Percentiles rank a stretch among this genome's conserved stretches.
Evolutionary conservation across 2,113 vertebrate species (phyloP).

Genomic region (Athene cunicularia): DNA sequence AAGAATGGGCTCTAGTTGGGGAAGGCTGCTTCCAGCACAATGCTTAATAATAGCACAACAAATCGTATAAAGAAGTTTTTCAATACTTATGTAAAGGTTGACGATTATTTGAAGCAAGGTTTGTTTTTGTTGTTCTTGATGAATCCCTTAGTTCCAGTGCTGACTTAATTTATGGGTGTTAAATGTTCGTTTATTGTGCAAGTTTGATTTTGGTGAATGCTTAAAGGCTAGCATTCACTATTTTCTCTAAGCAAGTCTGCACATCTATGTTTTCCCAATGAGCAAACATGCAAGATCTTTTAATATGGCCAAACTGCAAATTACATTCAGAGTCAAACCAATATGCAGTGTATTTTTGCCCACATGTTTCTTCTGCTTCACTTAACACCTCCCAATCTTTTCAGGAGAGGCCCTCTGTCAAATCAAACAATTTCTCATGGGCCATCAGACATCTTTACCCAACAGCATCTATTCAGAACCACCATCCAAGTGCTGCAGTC

Average conservation of each 20-base stretch:
- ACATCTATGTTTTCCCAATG: rapidly evolving
- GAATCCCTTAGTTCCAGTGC: not conserved
- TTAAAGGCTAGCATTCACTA: not conserved
- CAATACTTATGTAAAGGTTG: not conserved
- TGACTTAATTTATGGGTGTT: not conserved
- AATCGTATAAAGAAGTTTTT: not conserved
- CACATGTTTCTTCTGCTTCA: not conserved
- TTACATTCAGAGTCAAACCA: not conserved
- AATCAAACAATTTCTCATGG: not conserved
- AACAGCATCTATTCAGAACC: not conserved
- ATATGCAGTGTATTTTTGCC: not conserved
- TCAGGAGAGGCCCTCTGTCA: not conserved
- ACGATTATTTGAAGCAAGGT: not conserved
- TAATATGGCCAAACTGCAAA: not conserved
- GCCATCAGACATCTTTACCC: not conserved
- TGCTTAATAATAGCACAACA: no score
- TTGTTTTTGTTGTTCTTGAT: not conserved
- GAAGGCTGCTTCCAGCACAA: not conserved
- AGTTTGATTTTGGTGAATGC: not conserved
- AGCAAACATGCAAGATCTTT: not conserved
- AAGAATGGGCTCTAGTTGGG: not conserved
- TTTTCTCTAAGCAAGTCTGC: not conserved
- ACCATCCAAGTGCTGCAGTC: not conserved
- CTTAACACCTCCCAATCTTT: not conserved
- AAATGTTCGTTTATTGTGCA: not conserved